Conservation (phyloP, 2,888 invertebrate species). For the Diadromus collaris region DNA sequence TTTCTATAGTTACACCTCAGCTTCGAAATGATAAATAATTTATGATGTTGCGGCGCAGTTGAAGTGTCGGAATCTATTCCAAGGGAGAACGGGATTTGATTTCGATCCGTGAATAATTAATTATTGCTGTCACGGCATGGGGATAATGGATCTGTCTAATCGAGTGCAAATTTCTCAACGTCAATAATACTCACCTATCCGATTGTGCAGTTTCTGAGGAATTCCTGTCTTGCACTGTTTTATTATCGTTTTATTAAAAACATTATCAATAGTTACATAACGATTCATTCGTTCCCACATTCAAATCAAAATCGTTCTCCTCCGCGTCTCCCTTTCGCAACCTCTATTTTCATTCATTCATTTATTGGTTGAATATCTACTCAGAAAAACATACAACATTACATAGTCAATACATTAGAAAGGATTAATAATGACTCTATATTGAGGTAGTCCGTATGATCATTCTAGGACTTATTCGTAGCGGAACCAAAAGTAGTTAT, state of each 20-base stretch:
- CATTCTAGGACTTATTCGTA: neutral
- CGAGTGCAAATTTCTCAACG: neutral
- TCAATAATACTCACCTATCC: neutral
- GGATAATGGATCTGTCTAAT: constrained; percentile 12
- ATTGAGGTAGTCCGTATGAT: neutral
- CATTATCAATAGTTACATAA: neutral
- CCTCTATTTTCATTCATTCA: neutral
- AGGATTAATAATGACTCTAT: neutral
- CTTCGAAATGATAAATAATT: constrained; percentile 20
- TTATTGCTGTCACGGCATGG: neutral
- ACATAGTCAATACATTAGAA: neutral
- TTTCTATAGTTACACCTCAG: neutral
- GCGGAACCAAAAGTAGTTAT: neutral
- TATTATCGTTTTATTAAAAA: neutral
- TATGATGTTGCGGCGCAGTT: constrained; percentile 16
- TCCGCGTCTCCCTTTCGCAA: neutral
- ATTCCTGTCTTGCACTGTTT: neutral
- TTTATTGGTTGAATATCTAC: neutral
- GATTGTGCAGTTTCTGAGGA: neutral
- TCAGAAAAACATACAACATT: neutral
- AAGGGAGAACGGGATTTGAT: constrained; percentile 6
- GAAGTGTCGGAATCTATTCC: constrained; percentile 25
- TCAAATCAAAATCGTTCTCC: neutral
- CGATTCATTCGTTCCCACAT: neutral
- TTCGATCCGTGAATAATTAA: constrained; percentile 25